Evolutionary conservation across 2,888 invertebrate genomes (phyloP), one percentile per base, ranked within the genome.

Genomic region (Orthosia cruda): DNA sequence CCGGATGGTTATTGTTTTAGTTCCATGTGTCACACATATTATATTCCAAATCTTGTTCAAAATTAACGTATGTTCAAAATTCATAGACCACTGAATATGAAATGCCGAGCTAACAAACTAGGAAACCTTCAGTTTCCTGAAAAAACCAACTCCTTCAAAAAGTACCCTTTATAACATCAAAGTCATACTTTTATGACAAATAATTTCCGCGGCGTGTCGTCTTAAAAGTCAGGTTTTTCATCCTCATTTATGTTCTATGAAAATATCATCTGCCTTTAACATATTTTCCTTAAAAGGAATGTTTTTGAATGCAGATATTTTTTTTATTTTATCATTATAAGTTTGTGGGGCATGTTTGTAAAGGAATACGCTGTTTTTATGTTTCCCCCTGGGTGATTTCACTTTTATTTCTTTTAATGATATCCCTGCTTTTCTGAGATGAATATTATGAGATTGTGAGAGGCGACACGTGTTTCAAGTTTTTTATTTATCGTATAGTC

Each of bases 101-200:
- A 55, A 70, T 40, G 49, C 9, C 12, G 26, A 55, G 15, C n/a
- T 40, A 32, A 63, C 15, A 65, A 65, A 52, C 55, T 52, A 74
- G 45, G 15, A 18, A 26, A 58, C 15, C 32, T 50, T 40, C 11
- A 61, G 52, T 61, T 61, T 74, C 55, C 54, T 66, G 54, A 23
- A 49, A 26, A 80, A 63, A n/a, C 11, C 40, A 32, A 23, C 47
- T 49, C 45, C 32, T 52, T 54, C 18, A 54, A 55, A 67, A 68
- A 59, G 61, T 69, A 63, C 47, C 67, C 59, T 86, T 79, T 80
- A 58, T 32, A 72, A 75, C 85, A 77, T 86, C 84, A 84, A 86
- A 84, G 83, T 77, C 74, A 74, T 79, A 83, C 83, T 87, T 86
- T 87, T 83, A 87, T 74, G 77, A 71, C 76, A 79, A 81, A 87